These are phyloP conservation scores for Forbesichthys agassizii DNA, from an alignment of 2,113 vertebrate genomes.

Conservation along the genomic window DNA sequence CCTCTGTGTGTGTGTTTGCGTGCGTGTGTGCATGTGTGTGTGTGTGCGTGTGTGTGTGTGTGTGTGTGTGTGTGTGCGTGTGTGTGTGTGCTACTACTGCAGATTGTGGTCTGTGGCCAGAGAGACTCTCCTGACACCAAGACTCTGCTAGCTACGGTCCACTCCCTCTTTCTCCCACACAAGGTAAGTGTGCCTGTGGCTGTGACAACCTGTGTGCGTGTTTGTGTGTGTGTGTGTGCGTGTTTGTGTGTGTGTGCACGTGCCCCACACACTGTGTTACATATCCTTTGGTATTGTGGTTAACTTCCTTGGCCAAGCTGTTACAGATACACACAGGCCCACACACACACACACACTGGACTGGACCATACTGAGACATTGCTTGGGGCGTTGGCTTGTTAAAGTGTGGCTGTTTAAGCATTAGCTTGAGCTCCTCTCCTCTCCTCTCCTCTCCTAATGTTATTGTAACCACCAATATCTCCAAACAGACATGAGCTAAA, in stretches of 20 bases:
- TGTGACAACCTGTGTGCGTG: conserved; percentile 1
- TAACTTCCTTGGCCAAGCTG: neutral
- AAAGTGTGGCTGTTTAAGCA: conserved; percentile 35
- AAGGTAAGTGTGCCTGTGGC: conserved; percentile 76
- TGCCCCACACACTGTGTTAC: neutral
- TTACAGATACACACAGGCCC: conserved; percentile 1
- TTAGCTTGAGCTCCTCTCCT: conserved; percentile 25
- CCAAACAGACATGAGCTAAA: neutral
- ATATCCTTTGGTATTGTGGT: neutral
- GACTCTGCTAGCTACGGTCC: conserved; percentile 79
- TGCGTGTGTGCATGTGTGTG: neutral
- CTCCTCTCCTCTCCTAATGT: conserved; percentile 11
- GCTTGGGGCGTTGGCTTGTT: conserved; percentile 38
- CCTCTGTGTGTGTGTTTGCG: neutral
- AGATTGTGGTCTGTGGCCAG: conserved; percentile 89
- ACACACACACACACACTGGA: neutral
- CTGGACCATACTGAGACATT: conserved; percentile 7
- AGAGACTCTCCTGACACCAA: conserved; percentile 84
- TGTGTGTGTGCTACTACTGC: conserved; percentile 7
- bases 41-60: neutral
- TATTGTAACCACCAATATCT: neutral
- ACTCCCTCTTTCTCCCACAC: conserved; percentile 83
- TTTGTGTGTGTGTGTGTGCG: neutral
- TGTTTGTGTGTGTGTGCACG: neutral
- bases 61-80: neutral